phyloP scores from a whole-genome alignment of 2,797 vertebrate species.

The Chaunax sp. region DNA sequence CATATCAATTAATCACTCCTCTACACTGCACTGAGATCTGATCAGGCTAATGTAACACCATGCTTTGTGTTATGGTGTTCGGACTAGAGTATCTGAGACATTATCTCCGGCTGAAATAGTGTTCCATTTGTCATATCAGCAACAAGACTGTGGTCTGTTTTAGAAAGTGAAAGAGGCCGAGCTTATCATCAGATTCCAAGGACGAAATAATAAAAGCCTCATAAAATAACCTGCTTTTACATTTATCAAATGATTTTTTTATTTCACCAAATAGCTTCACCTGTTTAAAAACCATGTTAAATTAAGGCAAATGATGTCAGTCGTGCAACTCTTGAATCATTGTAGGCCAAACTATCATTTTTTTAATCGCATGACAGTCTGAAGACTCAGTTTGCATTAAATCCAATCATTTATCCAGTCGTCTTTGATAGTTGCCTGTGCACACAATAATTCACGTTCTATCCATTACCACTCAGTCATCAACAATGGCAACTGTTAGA shows the following conservation, averaged over 20 bases:
- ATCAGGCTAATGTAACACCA: constrained; percentile 27
- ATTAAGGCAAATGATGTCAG: background rate
- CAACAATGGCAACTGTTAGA: background rate
- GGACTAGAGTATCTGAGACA: constrained; percentile 27
- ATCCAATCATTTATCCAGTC: background rate
- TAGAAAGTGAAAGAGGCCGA: constrained; percentile 17
- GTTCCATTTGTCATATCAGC: constrained; percentile 24
- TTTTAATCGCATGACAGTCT: too few species aligned
- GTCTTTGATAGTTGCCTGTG: background rate
- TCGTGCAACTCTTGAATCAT: background rate
- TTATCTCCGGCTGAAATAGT: constrained; percentile 29
- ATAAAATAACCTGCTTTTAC: background rate
- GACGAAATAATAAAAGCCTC: background rate
- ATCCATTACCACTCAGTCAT: constrained; percentile 9
- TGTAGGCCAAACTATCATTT: background rate
- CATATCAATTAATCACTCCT: constrained; percentile 24
- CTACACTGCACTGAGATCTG: constrained; percentile 16
- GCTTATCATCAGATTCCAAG: background rate
- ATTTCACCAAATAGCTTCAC: too few species aligned
- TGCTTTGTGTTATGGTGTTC: constrained; percentile 21
- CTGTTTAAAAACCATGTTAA: too few species aligned
- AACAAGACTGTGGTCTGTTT: constrained; percentile 9
- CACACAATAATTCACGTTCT: background rate
- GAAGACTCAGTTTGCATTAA: background rate
- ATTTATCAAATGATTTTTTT: background rate